Evolutionary conservation across 2,888 invertebrate species (phyloP).

Genomic region (Teleogryllus oceanicus): DNA sequence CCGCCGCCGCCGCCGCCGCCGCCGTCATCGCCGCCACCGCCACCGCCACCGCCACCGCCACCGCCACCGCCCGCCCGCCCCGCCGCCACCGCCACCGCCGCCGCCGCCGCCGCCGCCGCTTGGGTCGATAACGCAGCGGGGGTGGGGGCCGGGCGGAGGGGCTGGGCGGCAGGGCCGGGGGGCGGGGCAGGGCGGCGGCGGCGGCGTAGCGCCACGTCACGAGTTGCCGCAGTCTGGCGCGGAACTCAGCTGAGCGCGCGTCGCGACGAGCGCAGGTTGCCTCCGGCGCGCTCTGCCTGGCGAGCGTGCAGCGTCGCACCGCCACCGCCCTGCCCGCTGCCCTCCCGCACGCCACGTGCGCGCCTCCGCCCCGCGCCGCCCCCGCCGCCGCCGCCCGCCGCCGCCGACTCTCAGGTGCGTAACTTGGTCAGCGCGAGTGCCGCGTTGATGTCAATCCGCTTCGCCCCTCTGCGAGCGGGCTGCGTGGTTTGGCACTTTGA

Average conservation of each 20-base stretch:
- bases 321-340: no score
- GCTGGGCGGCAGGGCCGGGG: neutral
- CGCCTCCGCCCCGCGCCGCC: no score
- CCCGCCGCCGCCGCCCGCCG: no score
- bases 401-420: no score
- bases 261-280: neutral
- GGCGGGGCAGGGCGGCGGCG: neutral
- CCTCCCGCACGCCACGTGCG: no score
- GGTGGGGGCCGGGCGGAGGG: neutral
- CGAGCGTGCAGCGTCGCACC: no score
- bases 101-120: neutral
- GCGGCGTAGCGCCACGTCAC: neutral
- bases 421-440: no score
- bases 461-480: no score
- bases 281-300: neutral
- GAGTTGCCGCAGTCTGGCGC: conserved; percentile 10
- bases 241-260: neutral
- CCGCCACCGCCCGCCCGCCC: no score
- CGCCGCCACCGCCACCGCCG: neutral
- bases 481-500: no score
- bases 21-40: neutral
- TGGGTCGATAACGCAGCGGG: neutral
- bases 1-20: neutral
- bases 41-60: neutral
- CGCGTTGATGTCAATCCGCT: no score